Percentiles rank a stretch among this genome's conserved stretches.
These are phyloP conservation scores for Lacerta agilis DNA, from an alignment of 2,797 vertebrate genomes.

Conservation along the genomic window DNA sequence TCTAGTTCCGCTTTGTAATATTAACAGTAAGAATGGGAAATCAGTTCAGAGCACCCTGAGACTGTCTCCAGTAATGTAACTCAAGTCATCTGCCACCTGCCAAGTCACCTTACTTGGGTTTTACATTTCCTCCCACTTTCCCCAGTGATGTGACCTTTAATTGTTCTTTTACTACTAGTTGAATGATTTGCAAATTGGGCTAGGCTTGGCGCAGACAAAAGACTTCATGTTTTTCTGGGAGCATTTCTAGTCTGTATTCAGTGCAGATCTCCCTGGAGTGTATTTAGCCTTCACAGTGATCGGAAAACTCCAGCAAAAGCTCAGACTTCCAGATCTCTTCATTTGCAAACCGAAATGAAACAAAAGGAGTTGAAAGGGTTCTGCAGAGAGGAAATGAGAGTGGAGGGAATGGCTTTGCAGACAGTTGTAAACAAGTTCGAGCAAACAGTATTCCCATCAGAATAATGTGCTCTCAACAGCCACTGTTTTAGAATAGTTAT, in stretches of 20 bases:
- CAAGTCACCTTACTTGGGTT: neutral
- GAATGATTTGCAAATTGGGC: neutral
- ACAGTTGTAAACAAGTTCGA: constrained; percentile 48
- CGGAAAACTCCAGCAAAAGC: neutral
- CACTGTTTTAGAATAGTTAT: neutral
- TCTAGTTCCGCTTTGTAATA: neutral
- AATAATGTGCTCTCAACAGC: neutral
- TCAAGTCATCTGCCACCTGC: neutral
- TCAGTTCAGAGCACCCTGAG: neutral
- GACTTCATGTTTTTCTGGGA: neutral
- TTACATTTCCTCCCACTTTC: neutral
- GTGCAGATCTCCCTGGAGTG: neutral
- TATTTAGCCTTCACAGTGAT: neutral
- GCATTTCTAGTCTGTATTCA: neutral
- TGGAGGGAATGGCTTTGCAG: neutral
- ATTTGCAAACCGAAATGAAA: neutral
- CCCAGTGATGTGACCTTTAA: neutral
- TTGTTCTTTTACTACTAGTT: neutral
- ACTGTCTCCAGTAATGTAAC: neutral
- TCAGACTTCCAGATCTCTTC: neutral
- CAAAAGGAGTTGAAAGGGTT: neutral
- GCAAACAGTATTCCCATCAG: fast-evolving
- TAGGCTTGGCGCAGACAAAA: neutral
- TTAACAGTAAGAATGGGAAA: neutral
- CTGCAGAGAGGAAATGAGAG: neutral